Conservation (phyloP, 2,797 vertebrate genomes). For the Danio choprae region DNA sequence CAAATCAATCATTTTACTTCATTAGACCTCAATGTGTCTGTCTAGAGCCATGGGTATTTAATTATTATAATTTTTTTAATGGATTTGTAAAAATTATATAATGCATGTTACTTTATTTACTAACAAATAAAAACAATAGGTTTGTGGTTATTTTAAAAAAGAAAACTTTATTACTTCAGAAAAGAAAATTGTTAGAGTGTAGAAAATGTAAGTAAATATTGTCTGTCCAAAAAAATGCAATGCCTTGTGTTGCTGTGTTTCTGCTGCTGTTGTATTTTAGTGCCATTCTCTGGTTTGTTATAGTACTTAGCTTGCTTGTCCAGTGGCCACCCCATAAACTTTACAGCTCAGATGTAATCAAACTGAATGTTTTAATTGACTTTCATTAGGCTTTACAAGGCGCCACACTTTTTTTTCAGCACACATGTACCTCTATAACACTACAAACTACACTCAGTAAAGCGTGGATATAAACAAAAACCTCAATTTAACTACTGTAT, state of each 20-base stretch:
- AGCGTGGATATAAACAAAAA: slow-evolving; percentile 28
- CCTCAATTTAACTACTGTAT: slow-evolving; percentile 15
- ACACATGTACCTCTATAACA: slow-evolving; percentile 25
- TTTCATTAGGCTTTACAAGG: slow-evolving; percentile 53
- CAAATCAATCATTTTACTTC: no score
- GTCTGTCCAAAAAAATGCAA: neutral
- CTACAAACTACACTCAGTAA: slow-evolving; percentile 39
- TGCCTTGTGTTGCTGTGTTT: slow-evolving; percentile 9
- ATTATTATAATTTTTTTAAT: no score
- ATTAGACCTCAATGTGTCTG: no score
- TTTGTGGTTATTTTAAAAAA: no score
- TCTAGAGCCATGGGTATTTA: no score
- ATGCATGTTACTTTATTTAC: no score
- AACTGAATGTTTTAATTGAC: slow-evolving; percentile 54
- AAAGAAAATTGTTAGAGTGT: no score
- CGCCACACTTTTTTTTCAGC: slow-evolving; percentile 32
- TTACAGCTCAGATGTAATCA: slow-evolving; percentile 51
- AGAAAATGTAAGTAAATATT: neutral
- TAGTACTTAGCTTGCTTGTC: slow-evolving; percentile 21
- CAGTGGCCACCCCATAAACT: slow-evolving; percentile 51
- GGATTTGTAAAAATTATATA: no score
- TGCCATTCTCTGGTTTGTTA: slow-evolving; percentile 25
- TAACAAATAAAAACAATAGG: no score
- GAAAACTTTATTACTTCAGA: no score
- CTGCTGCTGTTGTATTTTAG: slow-evolving; percentile 29